Evolutionary conservation across 2,888 invertebrate genomes (phyloP).

Genomic region (Melieria picta): DNA sequence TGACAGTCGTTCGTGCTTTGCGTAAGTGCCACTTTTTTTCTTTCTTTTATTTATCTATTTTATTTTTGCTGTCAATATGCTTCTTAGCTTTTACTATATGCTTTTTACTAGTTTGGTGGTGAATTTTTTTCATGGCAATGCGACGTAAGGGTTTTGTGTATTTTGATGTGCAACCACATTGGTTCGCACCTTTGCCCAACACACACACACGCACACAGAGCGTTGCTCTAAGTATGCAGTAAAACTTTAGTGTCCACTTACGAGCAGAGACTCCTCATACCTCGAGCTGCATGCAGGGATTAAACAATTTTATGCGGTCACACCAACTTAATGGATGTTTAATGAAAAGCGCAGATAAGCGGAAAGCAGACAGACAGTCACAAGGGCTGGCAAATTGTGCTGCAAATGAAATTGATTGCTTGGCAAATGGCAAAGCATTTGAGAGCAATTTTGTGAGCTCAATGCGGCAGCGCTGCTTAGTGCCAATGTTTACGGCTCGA

Average conservation of each 20-base stretch:
- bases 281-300: constrained; percentile 1
- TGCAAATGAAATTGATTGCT: too few species aligned
- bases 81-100: background rate
- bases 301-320: background rate
- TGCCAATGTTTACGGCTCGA: too few species aligned
- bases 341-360: constrained; percentile 29
- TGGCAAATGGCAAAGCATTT: too few species aligned
- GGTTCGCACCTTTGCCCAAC: constrained; percentile 13
- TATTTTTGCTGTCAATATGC: background rate
- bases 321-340: constrained; percentile 26
- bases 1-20: constrained; percentile 74
- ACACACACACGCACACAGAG: too few species aligned
- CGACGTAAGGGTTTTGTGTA: background rate
- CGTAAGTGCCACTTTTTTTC: constrained; percentile 62
- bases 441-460: too few species aligned
- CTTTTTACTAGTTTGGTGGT: too few species aligned
- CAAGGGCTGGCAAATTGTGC: too few species aligned
- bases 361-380: background rate
- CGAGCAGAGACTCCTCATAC: background rate
- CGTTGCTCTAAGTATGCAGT: background rate
- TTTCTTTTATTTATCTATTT: constrained; percentile 16
- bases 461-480: too few species aligned
- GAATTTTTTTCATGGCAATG: too few species aligned
- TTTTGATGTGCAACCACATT: constrained; percentile 26
- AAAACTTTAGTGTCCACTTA: background rate